Conservation (phyloP, 2,797 vertebrate genomes). For the Phoxinus dragarum region DNA sequence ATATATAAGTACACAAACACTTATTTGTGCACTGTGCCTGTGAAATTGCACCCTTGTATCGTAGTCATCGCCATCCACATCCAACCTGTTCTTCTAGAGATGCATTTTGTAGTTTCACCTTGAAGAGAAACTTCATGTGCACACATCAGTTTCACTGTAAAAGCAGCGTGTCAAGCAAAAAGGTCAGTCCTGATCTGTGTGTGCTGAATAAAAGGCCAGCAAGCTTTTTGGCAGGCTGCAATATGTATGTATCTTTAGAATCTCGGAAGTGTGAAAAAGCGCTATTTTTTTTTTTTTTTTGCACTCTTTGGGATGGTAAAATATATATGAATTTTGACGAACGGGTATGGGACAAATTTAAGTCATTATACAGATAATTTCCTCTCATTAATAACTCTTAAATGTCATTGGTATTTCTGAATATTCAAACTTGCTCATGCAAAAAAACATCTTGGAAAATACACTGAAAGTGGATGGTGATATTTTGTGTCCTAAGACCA, state of each 20-base stretch:
- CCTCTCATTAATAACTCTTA: not conserved
- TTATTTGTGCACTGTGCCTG: not conserved
- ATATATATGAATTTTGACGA: not conserved
- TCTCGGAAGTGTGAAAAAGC: not conserved
- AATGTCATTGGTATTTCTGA: not conserved
- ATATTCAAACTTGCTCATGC: not conserved
- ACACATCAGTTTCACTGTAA: slow-evolving; percentile 5
- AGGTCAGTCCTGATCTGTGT: slow-evolving; percentile 45
- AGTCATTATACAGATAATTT: not conserved
- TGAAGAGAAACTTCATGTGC: slow-evolving; percentile 19
- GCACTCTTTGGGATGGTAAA: not conserved
- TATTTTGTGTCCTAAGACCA: not conserved
- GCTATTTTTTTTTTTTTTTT: not conserved
- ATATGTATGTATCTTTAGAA: slow-evolving; percentile 23
- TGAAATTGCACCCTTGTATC: slow-evolving; percentile 29
- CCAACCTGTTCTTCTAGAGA: slow-evolving; percentile 5
- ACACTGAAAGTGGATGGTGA: not conserved
- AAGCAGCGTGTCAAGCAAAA: slow-evolving; percentile 24
- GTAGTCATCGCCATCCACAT: slow-evolving; percentile 12
- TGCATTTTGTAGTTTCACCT: slow-evolving; percentile 17
- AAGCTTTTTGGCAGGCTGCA: slow-evolving; percentile 41
- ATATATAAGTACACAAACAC: slow-evolving; percentile 14
- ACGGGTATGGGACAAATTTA: not conserved
- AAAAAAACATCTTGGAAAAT: not conserved
- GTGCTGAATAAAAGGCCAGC: slow-evolving; percentile 40